These are phyloP conservation scores for Belonocnema kinseyi DNA, from an alignment of 1,140 invertebrate species.

Conservation along the genomic window DNA sequence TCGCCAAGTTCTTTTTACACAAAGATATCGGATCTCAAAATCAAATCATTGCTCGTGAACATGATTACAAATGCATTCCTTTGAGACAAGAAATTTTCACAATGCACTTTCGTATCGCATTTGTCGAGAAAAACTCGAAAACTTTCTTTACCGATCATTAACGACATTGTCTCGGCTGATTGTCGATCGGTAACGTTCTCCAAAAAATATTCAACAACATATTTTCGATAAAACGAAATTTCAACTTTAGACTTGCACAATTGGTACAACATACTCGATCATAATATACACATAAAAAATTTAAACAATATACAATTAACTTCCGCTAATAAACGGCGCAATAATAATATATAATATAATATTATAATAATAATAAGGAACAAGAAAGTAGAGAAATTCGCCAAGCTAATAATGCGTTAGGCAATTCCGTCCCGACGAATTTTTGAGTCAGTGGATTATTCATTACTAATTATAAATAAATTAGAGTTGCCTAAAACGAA, in stretches of 20 bases:
- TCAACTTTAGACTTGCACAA: slow-evolving; percentile 12
- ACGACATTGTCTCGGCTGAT: too few species aligned
- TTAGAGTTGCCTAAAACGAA: too few species aligned
- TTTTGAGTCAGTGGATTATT: background rate
- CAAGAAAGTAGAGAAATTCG: slow-evolving; percentile 19
- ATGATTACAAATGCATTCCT: slow-evolving; percentile 38
- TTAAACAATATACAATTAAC: slow-evolving; percentile 28
- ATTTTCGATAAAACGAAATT: slow-evolving; percentile 18
- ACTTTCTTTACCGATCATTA: too few species aligned
- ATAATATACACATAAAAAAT: slow-evolving; percentile 29
- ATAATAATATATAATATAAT: background rate
- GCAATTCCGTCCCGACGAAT: background rate
- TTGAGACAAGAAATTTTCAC: background rate
- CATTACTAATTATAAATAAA: background rate
- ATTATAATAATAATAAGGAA: slow-evolving; percentile 18
- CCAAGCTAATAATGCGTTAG: background rate
- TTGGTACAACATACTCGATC: background rate
- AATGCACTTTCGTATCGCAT: background rate
- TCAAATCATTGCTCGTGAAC: slow-evolving; percentile 46
- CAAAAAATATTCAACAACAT: slow-evolving; percentile 12
- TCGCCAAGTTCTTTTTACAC: slow-evolving; percentile 48
- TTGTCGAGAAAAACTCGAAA: too few species aligned
- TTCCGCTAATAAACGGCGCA: slow-evolving; percentile 7
- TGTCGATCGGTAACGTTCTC: background rate
- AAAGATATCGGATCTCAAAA: slow-evolving; percentile 46